Evolutionary conservation across 2,888 invertebrate genomes (phyloP), one percentile per base, ranked within the genome.

Genomic region (Hydroisotoma schaefferi): DNA sequence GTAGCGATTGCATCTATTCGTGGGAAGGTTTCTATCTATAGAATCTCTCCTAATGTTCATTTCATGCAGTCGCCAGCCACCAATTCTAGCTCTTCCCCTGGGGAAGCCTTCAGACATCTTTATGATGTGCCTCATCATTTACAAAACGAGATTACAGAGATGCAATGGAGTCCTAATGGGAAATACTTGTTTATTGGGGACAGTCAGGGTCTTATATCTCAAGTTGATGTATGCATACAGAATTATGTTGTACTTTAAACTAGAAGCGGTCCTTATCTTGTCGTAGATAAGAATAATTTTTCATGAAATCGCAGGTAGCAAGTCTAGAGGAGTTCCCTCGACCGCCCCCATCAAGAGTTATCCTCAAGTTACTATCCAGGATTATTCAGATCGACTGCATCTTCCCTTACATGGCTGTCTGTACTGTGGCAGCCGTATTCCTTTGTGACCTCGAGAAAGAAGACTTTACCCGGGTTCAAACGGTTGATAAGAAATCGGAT

Each of bases 371-470:
- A 2, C 56, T 60, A 28, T 61, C 55, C 22, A 26, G 70, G 46
- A 60, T 72, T 15, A 56, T 72, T 6, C 70, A 72, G 49, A 64
- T 72, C 15, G 64, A 67, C 38, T 70, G 67, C 25, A 52, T 65
- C n/a, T 72, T 72, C 43, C 72, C 72, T 6, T 72, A 66, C 44
- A 29, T 72, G 25, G 67, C 68, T 10, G 59, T 70, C 1, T 63
- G 65, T 52, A 65, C 67, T 10, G n/a, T 67, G 2, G 18, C 51
- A 15, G 65, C 59, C 4, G 67, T 66, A 5, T 69, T 65, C 53
- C 58, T 72, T 1, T 72, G 72, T 48, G 70, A 72, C 51, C 55
- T 72, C 48, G 72, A 72, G 43, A 69, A 67, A 49, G 72, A 70
- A 43, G 66, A 69, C 38, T 72, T 72, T 38, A 61, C 61, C 48